Evolutionary conservation across 2,797 vertebrate species (phyloP).

Genomic region (Anisognathus igniventris): DNA sequence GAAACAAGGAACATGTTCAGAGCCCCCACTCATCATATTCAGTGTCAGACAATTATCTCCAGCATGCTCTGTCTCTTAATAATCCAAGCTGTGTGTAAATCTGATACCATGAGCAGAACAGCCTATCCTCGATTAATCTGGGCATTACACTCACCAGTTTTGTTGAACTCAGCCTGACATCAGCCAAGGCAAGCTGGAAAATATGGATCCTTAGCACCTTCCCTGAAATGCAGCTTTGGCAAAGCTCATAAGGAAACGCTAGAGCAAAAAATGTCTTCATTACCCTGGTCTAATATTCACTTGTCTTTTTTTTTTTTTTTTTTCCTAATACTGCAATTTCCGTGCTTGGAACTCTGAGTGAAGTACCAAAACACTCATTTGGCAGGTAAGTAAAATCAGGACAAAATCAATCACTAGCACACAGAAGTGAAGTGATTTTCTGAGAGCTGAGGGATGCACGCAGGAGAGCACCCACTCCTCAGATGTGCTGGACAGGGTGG

Average conservation of each 20-base stretch:
- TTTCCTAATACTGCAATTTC: background rate
- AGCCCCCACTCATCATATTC: background rate
- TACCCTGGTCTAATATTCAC: background rate
- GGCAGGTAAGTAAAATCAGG: background rate
- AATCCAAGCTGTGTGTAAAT: background rate
- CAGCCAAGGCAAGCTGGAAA: background rate
- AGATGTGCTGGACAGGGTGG: background rate
- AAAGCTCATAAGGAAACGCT: background rate
- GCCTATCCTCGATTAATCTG: background rate
- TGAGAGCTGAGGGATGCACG: background rate
- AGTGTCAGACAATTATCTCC: background rate
- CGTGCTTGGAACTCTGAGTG: background rate
- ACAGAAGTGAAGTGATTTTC: background rate
- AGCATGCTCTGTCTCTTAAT: background rate
- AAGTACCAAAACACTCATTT: background rate
- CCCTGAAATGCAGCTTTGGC: background rate
- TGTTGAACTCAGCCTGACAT: background rate
- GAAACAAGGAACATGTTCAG: rapidly evolving
- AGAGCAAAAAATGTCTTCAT: background rate
- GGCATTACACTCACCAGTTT: background rate
- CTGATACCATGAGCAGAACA: background rate
- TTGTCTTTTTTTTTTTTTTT: background rate
- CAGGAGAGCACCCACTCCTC: background rate
- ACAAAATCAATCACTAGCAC: background rate
- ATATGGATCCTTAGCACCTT: background rate